Evolutionary conservation across 2,797 vertebrate species (phyloP), one percentile per base, ranked within the genome.

Genomic region (Microctenopoma stevenorrisi): DNA sequence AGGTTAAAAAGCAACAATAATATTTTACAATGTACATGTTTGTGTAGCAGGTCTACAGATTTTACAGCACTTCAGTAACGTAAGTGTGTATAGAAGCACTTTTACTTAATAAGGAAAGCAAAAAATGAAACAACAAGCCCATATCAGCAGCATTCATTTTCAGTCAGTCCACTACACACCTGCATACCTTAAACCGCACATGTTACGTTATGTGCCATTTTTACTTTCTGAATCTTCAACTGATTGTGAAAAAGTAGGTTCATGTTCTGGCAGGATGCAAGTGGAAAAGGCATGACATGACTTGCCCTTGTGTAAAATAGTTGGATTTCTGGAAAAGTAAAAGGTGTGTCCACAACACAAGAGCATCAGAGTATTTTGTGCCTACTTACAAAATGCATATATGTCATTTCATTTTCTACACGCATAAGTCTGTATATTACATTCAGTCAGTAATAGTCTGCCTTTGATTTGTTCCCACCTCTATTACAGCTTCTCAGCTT

Each of bases 231-330:
- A 64, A 47, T 25, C 52, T 49, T 57, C 15, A 58, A 16, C 46
- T 51, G 22, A 12, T 33, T 15, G 30, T 48, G n/a, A 12, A 67
- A 7, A 53, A 46, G 2, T 5, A 35, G 18, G 42, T 55, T 33
- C 16, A 35, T 30, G 8, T 62, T 61, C n/a, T 35, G 49, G 49
- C 14, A 40, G 37, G 14, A 71, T 22, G 75, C 35, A 58, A 10
- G 47, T 9, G 28, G 49, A 48, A 48, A 60, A 25, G 44, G 35
- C 83, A 79, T 25, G 84, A 78, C 42, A 22, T 22, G 47, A 76
- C 79, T 70, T 84, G 86, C 18, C 68, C 51, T 47, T 0, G 33
- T 50, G 14, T 5, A 7, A 59, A 38, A 51, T 4, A 50, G 13
- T 56, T 15, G 43, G 46, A 18, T 4, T 2, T 57, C 25, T 51